A percentile compares a stretch with the other conserved stretches of the same genome.
These are phyloP conservation scores for Rhopalosiphum nymphaeae DNA, from an alignment of 2,888 invertebrate genomes.

Conservation along the genomic window DNA sequence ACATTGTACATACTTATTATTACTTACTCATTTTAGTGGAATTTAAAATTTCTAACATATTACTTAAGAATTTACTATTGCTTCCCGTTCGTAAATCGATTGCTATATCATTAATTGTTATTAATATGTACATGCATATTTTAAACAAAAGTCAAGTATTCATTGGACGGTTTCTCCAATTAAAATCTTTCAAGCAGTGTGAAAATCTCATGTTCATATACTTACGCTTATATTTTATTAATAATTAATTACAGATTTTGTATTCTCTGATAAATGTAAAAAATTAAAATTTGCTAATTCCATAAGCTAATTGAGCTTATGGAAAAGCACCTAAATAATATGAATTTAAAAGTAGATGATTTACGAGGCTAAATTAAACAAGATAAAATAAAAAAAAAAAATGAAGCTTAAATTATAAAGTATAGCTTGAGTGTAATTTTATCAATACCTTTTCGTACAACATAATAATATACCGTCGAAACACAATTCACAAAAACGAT, in stretches of 20 bases:
- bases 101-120: neutral
- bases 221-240: neutral
- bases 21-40: neutral
- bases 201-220: neutral
- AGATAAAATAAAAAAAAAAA: neutral
- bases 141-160: neutral
- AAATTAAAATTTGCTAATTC: neutral
- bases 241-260: neutral
- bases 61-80: neutral
- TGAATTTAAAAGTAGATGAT: neutral
- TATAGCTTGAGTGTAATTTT: neutral
- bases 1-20: neutral
- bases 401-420: neutral
- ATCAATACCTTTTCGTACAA: neutral
- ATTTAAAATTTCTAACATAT: neutral
- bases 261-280: neutral
- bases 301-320: neutral
- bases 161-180: neutral
- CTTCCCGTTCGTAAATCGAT: neutral
- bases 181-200: neutral
- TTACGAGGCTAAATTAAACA: neutral
- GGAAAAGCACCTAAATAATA: neutral
- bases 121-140: neutral
- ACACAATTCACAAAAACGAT: constrained; percentile 6
- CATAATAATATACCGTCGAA: neutral